Conservation (phyloP, 2,113 vertebrate genomes). For the Elgaria multicarinata region DNA sequence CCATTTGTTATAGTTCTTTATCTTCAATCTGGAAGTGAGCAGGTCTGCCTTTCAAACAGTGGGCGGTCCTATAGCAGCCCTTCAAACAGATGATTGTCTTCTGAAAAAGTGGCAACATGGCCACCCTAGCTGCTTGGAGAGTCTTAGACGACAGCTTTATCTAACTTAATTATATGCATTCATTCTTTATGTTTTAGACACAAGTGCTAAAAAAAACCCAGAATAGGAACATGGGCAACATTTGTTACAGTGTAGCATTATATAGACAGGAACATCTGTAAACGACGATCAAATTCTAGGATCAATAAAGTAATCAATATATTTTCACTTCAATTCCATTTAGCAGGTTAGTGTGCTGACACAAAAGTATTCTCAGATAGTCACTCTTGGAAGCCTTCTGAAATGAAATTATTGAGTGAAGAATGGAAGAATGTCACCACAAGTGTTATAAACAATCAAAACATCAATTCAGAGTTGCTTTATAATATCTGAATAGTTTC, state of each 20-base stretch:
- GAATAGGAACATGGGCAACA: background rate
- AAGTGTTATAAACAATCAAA: background rate
- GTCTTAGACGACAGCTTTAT: background rate
- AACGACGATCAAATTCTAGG: constrained; percentile 4
- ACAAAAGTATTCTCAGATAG: constrained; percentile 9
- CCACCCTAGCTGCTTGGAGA: background rate
- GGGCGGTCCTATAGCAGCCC: no score
- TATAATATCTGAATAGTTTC: background rate
- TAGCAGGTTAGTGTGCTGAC: background rate
- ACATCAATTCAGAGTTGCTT: constrained; percentile 27
- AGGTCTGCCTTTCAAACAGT: no score
- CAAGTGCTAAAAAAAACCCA: background rate
- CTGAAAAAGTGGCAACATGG: no score
- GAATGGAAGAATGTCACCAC: background rate
- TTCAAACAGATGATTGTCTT: no score
- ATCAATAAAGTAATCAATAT: constrained; percentile 15
- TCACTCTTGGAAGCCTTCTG: background rate
- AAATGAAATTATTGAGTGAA: constrained; percentile 11
- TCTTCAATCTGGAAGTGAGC: no score
- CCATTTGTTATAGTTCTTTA: no score
- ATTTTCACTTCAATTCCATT: background rate
- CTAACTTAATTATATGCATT: background rate
- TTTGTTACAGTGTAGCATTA: background rate
- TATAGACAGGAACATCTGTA: background rate
- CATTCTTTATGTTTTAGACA: background rate